Conservation (phyloP, 2,797 vertebrate genomes). For the Catamblyrhynchus diadema region DNA sequence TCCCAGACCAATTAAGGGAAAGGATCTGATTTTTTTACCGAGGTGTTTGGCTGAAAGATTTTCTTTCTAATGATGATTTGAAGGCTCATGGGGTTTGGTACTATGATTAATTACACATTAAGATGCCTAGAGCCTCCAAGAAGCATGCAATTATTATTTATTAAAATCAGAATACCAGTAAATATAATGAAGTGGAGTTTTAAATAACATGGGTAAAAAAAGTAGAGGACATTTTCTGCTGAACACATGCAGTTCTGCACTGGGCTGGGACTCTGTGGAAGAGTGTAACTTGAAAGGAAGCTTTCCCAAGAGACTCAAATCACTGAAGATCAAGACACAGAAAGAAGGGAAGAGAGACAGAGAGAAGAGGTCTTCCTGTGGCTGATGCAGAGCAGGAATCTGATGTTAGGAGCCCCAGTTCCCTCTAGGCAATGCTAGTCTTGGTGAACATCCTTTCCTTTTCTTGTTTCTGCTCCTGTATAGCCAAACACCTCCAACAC, state of each 20-base stretch:
- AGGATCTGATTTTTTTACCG: neutral
- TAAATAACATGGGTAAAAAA: conserved; percentile 12
- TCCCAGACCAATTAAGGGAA: conserved; percentile 25
- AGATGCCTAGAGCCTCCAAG: conserved; percentile 31
- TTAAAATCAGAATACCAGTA: conserved; percentile 45
- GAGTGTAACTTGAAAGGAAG: neutral
- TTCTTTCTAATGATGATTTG: conserved; percentile 58
- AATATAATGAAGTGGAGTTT: conserved; percentile 46
- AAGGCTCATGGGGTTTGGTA: conserved; percentile 42
- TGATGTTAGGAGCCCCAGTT: neutral
- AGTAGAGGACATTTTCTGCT: conserved; percentile 1
- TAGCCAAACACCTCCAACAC: neutral
- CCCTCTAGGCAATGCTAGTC: neutral
- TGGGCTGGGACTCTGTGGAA: neutral
- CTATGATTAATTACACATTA: conserved; percentile 48
- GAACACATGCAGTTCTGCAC: neutral
- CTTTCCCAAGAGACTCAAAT: neutral
- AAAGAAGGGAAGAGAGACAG: neutral
- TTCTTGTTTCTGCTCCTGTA: neutral
- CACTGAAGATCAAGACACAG: neutral
- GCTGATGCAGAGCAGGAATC: neutral
- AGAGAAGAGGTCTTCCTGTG: neutral
- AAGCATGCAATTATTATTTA: conserved; percentile 40
- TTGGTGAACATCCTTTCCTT: neutral
- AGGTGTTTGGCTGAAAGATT: conserved; percentile 31